Evolutionary conservation across 2,797 vertebrate species (phyloP).

Genomic region (Oryzias dopingdopingensis): DNA sequence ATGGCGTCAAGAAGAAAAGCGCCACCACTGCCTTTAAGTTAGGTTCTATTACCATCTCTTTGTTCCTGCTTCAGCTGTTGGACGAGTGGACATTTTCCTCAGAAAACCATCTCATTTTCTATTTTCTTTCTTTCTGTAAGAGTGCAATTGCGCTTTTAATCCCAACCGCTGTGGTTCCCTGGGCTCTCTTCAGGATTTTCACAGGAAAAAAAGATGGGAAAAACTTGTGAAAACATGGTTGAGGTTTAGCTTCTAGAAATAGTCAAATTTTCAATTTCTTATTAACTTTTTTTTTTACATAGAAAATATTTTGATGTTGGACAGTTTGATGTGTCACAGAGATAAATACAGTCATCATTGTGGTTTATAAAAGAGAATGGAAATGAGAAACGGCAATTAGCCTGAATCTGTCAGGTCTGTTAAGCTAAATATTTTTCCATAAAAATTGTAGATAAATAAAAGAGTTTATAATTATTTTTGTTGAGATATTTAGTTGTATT

Average conservation of each 20-base stretch:
- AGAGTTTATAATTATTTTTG: too few species aligned
- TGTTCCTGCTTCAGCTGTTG: constrained; percentile 72
- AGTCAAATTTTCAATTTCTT: too few species aligned
- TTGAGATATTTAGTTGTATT: too few species aligned
- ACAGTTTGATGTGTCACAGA: too few species aligned
- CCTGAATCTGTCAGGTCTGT: too few species aligned
- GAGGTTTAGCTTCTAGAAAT: too few species aligned
- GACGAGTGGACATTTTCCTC: constrained; percentile 74
- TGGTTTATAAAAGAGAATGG: background rate
- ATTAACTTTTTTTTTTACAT: background rate
- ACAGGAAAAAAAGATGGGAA: constrained; percentile 26
- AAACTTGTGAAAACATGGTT: constrained; percentile 32
- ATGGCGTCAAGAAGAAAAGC: constrained; percentile 68
- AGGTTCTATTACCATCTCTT: constrained; percentile 61
- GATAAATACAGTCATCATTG: too few species aligned
- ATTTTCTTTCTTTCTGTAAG: constrained; percentile 78
- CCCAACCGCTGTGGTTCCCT: constrained; percentile 78
- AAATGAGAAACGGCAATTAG: background rate
- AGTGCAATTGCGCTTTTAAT: constrained; percentile 75
- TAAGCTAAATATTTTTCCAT: too few species aligned
- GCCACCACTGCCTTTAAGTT: constrained; percentile 55
- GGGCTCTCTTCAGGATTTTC: constrained; percentile 55
- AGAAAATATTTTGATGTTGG: background rate
- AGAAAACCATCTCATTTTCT: constrained; percentile 65
- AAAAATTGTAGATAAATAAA: too few species aligned